Base-by-base conservation (phyloP, 2,797 vertebrate species). In the Mallotus villosus region DNA sequence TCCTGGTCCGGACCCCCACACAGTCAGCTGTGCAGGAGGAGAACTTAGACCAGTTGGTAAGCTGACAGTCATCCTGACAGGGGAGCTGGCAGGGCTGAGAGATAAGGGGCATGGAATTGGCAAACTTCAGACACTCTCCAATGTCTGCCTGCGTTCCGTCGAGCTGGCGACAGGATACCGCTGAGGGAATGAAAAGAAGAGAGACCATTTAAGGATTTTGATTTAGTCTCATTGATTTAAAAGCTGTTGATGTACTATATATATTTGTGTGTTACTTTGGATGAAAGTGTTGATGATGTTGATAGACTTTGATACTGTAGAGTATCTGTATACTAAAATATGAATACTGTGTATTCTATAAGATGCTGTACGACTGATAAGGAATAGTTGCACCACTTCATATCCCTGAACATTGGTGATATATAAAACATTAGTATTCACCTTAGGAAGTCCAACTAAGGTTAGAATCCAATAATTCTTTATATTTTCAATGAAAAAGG, bases 31-130 rank as follows among this genome's bases (percentile, higher is more conserved):
- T 96, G 88, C 98, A 99, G 41, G 96, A 92, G 67, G 98, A 96
- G 92, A 99, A 99, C 89, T 95, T 98, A 85, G 98, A 99, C 98
- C 98, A 99, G 92, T 84, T 95, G 9, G 95, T 96, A 79, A 99
- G 95, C 84, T 98, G 98, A 89, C 98, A 99, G 87, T 99, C 97
- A 0, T 99, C 97, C 89, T 97, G 95, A 92, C 98, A 99, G 72
- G 97, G 97, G 63, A 98, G 93, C 87, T 97, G 96, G 90, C 98
- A 99, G 25, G 69, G 89, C 84, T 99, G 97, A 71, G 95, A 97
- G 87, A 97, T 90, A 60, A 92, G 51, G 29, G 97, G 97, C 92
- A 98, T 92, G 7, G 94, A 84, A 73, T 93, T 95, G 72, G 94
- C 90, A 32, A 91, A 89, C 81, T 87, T 94, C 84, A 99, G 92